These are phyloP conservation scores for Cenopis cana DNA, from an alignment of 2,888 invertebrate genomes.

Conservation along the genomic window DNA sequence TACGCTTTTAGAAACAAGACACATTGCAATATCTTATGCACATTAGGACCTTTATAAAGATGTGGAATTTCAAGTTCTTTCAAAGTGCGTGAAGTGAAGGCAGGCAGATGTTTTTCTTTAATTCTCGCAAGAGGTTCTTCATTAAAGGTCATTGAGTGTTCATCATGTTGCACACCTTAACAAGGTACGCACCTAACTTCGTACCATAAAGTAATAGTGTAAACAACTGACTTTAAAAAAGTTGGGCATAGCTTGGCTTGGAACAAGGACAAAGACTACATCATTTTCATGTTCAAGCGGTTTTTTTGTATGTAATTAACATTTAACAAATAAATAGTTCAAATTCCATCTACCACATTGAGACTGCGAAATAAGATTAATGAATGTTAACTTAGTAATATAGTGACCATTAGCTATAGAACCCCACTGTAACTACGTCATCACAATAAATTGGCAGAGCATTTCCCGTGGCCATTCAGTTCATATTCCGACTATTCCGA, in stretches of 20 bases:
- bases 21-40: conserved; percentile 21
- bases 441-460: conserved; percentile 42
- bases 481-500: conserved; percentile 11
- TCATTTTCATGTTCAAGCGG: too few relatives aligned
- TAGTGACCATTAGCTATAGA: background rate
- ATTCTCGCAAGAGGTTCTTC: background rate
- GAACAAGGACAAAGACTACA: too few relatives aligned
- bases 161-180: background rate
- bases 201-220: too few relatives aligned
- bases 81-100: background rate
- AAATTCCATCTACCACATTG: background rate
- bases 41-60: conserved; percentile 26
- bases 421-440: conserved; percentile 26
- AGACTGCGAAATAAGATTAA: background rate
- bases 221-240: too few relatives aligned
- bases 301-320: too few relatives aligned
- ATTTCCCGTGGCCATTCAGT: conserved; percentile 45
- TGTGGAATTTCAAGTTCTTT: conserved; percentile 28
- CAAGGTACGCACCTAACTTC: too few relatives aligned
- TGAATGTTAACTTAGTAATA: background rate
- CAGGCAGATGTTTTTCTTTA: conserved; percentile 31
- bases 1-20: conserved; percentile 18
- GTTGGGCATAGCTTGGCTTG: too few relatives aligned
- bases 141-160: conserved; percentile 6
- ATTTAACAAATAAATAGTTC: too few relatives aligned